Conservation (phyloP, 2,888 invertebrate species). For the Euzophera pinguis region DNA sequence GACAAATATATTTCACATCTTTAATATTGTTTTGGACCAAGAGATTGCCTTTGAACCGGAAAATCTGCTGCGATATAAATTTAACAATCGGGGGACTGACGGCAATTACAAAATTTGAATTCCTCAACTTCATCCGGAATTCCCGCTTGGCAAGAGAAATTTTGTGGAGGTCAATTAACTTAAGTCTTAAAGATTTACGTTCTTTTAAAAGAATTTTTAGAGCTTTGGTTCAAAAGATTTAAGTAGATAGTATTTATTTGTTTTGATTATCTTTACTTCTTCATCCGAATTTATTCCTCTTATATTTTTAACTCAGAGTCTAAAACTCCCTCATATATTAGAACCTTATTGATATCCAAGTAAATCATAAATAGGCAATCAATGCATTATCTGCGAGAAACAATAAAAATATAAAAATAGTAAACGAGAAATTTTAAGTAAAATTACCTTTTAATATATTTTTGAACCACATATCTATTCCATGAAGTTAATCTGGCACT, state of each 20-base stretch:
- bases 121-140: background rate
- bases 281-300: no score
- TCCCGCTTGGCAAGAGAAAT: background rate
- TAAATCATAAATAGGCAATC: no score
- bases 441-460: no score
- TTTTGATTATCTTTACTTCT: no score
- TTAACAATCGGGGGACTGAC: background rate
- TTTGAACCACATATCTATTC: no score
- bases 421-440: no score
- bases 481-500: no score
- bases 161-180: background rate
- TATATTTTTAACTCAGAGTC: no score
- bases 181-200: background rate
- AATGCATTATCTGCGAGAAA: no score
- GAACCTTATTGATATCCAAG: no score
- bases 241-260: background rate
- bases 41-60: background rate
- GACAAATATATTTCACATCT: background rate
- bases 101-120: conserved; percentile 4
- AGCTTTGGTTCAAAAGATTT: background rate
- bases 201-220: background rate
- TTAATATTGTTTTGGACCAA: background rate
- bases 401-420: no score
- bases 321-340: no score
- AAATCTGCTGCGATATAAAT: background rate